Evolutionary conservation across 2,797 vertebrate species (phyloP).

Genomic region (Arnoldichthys spilopterus): DNA sequence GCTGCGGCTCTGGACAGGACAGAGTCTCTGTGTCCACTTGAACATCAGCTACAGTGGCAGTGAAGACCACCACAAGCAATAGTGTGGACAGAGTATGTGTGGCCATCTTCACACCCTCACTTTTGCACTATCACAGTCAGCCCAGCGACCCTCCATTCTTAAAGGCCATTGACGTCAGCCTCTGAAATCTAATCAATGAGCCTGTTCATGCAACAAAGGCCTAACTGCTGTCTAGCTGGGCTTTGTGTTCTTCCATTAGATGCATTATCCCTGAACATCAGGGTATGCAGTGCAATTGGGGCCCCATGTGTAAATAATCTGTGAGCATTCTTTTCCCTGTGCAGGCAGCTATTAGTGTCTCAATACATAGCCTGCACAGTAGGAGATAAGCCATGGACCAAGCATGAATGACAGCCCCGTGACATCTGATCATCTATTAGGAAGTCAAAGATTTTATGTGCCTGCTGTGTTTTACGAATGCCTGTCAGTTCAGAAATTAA

Average conservation of each 20-base stretch:
- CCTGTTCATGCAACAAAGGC: conserved; percentile 49
- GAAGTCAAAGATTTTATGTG: neutral
- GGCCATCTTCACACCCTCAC: conserved; percentile 70
- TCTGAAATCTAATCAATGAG: conserved; percentile 43
- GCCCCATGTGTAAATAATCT: conserved; percentile 68
- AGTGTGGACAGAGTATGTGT: conserved; percentile 43
- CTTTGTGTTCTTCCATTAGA: conserved; percentile 67
- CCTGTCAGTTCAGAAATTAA: neutral
- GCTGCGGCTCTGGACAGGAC: conserved; percentile 81
- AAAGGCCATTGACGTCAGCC: conserved; percentile 70
- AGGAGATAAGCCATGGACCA: conserved; percentile 73
- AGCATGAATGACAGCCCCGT: conserved; percentile 5
- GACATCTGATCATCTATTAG: conserved; percentile 8
- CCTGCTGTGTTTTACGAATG: neutral
- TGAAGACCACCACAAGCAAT: conserved; percentile 60
- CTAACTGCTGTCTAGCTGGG: conserved; percentile 39
- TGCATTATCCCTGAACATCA: conserved; percentile 61
- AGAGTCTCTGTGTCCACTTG: conserved; percentile 60
- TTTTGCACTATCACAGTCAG: conserved; percentile 53
- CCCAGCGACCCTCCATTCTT: conserved; percentile 62
- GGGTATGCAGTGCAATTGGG: conserved; percentile 47
- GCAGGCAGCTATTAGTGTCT: conserved; percentile 44
- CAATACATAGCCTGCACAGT: conserved; percentile 64
- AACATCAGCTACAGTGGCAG: conserved; percentile 50
- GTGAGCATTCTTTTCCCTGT: conserved; percentile 54